phyloP scores from a whole-genome alignment of 2,888 invertebrate genomes.

The Drosophila greeni region DNA sequence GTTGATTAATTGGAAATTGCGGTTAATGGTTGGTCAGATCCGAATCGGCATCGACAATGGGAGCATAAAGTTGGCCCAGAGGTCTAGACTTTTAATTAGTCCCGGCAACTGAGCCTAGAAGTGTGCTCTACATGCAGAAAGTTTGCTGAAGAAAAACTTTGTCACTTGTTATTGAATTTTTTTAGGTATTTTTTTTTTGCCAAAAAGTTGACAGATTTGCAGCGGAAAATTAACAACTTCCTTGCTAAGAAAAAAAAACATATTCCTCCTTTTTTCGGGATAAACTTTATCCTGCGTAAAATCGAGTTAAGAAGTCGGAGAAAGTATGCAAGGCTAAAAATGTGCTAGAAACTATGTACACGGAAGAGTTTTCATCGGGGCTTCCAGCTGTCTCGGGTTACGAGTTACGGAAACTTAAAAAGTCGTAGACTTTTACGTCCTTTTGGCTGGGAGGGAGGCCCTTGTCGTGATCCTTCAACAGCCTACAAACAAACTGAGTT shows the following conservation, averaged over 20 bases:
- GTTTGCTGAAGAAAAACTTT: slow-evolving; percentile 47
- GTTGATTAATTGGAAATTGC: slow-evolving; percentile 72
- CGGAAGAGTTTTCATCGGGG: slow-evolving; percentile 13
- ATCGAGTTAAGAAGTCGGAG: slow-evolving; percentile 67
- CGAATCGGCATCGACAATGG: slow-evolving; percentile 46
- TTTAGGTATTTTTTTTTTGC: slow-evolving; percentile 22
- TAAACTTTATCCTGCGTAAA: slow-evolving; percentile 67
- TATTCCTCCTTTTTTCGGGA: slow-evolving; percentile 30
- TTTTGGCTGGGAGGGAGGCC: slow-evolving; percentile 5
- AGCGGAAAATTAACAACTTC: slow-evolving; percentile 74
- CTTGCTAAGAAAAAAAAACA: slow-evolving; percentile 28
- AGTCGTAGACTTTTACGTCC: slow-evolving; percentile 56
- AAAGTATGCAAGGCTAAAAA: slow-evolving; percentile 65
- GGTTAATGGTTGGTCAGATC: slow-evolving; percentile 61
- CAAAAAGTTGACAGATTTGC: slow-evolving; percentile 69
- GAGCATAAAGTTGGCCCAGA: slow-evolving; percentile 20
- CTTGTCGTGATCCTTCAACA: slow-evolving; percentile 14
- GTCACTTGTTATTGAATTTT: slow-evolving; percentile 58
- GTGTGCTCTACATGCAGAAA: slow-evolving; percentile 45
- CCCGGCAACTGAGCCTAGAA: slow-evolving; percentile 43
- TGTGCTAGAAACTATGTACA: slow-evolving; percentile 59
- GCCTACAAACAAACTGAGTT: slow-evolving; percentile 35
- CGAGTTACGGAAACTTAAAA: slow-evolving; percentile 53
- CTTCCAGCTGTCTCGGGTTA: slow-evolving; percentile 25
- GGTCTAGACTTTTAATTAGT: slow-evolving; percentile 71